A percentile compares a stretch with the other conserved stretches of the same genome.
Evolutionary conservation across 1,140 invertebrate genomes (phyloP).

Genomic region (Dryas iulia): DNA sequence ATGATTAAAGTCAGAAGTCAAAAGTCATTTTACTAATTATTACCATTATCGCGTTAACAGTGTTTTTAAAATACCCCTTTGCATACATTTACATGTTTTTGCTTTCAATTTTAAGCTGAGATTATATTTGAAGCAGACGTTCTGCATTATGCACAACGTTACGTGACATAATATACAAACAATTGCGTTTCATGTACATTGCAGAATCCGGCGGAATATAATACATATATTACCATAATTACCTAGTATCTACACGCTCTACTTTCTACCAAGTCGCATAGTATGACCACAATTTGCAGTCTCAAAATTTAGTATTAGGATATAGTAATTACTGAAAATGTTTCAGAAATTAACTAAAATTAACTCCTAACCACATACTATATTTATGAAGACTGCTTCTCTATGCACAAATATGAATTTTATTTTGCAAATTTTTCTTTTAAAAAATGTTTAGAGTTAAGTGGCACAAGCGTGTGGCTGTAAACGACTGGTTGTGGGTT

Average conservation of each 20-base stretch:
- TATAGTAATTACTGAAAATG: no score
- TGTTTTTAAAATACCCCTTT: background rate
- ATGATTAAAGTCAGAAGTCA: background rate
- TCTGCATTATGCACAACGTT: background rate
- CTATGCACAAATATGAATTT: no score
- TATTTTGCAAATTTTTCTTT: no score
- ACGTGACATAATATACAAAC: conserved; percentile 5
- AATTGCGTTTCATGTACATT: conserved; percentile 14
- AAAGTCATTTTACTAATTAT: background rate
- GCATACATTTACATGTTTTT: background rate
- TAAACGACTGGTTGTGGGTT: no score
- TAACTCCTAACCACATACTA: no score
- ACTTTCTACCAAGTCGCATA: conserved; percentile 34
- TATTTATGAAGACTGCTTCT: no score
- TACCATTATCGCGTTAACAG: background rate
- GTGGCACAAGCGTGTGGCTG: no score
- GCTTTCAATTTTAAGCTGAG: background rate
- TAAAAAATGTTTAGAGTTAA: no score
- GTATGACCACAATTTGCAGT: conserved; percentile 32
- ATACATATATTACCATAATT: conserved; percentile 48
- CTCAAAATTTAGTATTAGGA: conserved; percentile 25
- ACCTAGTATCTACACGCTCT: conserved; percentile 40
- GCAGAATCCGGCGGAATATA: conserved; percentile 13
- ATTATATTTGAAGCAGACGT: background rate
- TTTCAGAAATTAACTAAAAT: no score